Conservation (phyloP, 2,113 vertebrate species). For the Neolamprologus hecqui region DNA sequence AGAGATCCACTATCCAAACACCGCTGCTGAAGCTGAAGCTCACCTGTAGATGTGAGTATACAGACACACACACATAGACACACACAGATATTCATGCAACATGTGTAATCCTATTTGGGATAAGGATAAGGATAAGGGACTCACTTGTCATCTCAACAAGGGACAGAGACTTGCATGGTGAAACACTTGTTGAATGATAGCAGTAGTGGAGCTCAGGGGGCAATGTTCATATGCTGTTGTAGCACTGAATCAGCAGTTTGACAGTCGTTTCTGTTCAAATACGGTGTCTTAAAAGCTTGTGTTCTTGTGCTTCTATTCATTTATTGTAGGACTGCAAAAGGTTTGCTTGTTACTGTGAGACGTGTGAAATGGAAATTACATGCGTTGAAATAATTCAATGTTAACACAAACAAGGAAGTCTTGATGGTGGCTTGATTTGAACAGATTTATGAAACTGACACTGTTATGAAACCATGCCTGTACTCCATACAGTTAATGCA, state of each 20-base stretch:
- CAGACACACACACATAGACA: not conserved
- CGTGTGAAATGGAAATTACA: not conserved
- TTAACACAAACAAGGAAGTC: not conserved
- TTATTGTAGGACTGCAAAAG: not conserved
- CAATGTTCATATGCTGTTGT: constrained; percentile 20
- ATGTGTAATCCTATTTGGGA: constrained; percentile 57
- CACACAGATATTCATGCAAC: not conserved
- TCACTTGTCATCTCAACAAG: not conserved
- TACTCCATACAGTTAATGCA: not conserved
- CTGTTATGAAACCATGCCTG: not conserved
- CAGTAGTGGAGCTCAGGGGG: not conserved
- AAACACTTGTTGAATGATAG: constrained; percentile 57
- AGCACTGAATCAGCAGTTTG: not conserved
- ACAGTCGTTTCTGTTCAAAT: not conserved
- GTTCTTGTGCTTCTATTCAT: not conserved
- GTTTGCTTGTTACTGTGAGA: not conserved
- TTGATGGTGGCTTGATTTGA: not conserved
- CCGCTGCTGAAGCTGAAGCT: not conserved
- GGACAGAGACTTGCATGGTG: not conserved
- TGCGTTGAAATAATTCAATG: not conserved
- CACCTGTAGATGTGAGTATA: constrained; percentile 51
- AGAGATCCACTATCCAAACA: not conserved
- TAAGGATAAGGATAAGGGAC: constrained; percentile 23
- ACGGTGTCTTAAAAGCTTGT: not conserved
- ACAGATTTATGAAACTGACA: not conserved